phyloP scores from a whole-genome alignment of 1,140 invertebrate species.

The Drosophila pseudoananassae region DNA sequence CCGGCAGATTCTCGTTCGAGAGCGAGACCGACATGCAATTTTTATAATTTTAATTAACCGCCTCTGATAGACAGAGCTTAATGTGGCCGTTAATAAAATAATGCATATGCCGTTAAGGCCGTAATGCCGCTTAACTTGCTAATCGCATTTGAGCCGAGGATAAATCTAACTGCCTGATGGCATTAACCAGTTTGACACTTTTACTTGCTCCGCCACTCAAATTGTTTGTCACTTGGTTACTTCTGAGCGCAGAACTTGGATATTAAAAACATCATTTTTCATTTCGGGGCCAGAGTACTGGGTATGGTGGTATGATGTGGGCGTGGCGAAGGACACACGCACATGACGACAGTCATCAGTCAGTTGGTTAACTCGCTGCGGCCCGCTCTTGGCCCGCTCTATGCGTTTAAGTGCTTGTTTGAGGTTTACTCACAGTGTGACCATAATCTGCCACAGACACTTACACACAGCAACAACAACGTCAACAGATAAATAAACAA shows the following conservation, averaged over 20 bases:
- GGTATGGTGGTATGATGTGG: background rate
- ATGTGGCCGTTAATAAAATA: constrained; percentile 31
- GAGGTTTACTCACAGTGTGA: constrained; percentile 74
- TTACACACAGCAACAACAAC: constrained; percentile 51
- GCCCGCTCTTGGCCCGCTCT: constrained; percentile 32
- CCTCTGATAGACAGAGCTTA: constrained; percentile 40
- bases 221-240: constrained; percentile 36
- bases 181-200: constrained; percentile 49
- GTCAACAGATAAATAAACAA: constrained; percentile 67
- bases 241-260: constrained; percentile 22
- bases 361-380: constrained; percentile 71
- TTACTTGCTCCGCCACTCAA: constrained; percentile 19
- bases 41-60: constrained; percentile 75
- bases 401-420: constrained; percentile 76
- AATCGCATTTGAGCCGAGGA: constrained; percentile 34
- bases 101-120: constrained; percentile 5
- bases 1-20: background rate
- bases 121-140: constrained; percentile 36
- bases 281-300: constrained; percentile 25
- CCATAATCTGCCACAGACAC: constrained; percentile 79
- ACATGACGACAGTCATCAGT: constrained; percentile 76
- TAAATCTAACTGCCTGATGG: constrained; percentile 36
- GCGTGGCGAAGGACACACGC: constrained; percentile 40
- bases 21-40: constrained; percentile 44
- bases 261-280: constrained; percentile 78